Conservation (phyloP, 2,888 invertebrate species). For the Aromia moschata region DNA sequence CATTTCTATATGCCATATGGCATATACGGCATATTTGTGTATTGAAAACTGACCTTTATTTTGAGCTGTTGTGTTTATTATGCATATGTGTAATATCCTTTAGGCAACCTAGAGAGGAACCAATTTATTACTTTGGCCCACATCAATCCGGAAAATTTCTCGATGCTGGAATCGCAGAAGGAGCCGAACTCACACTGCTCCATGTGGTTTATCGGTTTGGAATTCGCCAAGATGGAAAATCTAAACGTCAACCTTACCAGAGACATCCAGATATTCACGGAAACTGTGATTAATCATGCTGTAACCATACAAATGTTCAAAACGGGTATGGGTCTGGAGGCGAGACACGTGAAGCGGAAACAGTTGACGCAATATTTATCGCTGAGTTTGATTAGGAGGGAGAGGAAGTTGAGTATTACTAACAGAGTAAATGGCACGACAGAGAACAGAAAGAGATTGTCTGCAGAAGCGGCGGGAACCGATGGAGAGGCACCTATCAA, state of each 20-base stretch:
- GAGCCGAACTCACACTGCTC: slow-evolving; percentile 74
- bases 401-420: slow-evolving; percentile 70
- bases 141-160: slow-evolving; percentile 92
- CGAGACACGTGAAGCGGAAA: slow-evolving; percentile 86
- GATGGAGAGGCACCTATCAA: slow-evolving; percentile 47
- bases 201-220: slow-evolving; percentile 98
- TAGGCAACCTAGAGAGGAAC: slow-evolving; percentile 89
- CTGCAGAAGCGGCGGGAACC: slow-evolving; percentile 40
- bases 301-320: slow-evolving; percentile 74
- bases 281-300: slow-evolving; percentile 84
- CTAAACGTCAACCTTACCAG: slow-evolving; percentile 92
- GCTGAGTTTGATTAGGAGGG: slow-evolving; percentile 74
- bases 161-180: slow-evolving; percentile 62
- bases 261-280: slow-evolving; percentile 91
- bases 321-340: slow-evolving; percentile 83
- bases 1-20: too few relatives aligned
- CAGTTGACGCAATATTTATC: slow-evolving; percentile 79
- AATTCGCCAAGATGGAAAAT: slow-evolving; percentile 83
- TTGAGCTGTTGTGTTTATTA: too few relatives aligned
- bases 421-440: slow-evolving; percentile 39
- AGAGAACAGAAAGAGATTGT: slow-evolving; percentile 51
- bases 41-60: too few relatives aligned
- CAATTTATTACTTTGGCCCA: slow-evolving; percentile 92
- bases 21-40: too few relatives aligned
- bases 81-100: slow-evolving; percentile 32